phyloP scores from a whole-genome alignment of 2,797 vertebrate species.

The Psittacula echo region DNA sequence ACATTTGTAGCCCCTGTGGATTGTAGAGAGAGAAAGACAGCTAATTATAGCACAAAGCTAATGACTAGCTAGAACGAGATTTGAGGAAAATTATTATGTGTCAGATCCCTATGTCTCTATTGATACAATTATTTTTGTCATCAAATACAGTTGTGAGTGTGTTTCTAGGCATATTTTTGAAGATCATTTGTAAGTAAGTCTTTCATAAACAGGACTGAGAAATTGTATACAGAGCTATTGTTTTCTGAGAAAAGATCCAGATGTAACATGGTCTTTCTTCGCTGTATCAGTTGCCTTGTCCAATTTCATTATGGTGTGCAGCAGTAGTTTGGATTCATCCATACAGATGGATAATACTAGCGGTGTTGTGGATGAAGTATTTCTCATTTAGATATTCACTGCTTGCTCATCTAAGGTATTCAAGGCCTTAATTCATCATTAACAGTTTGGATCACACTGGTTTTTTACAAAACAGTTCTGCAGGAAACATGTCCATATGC shows the following conservation, averaged over 20 bases:
- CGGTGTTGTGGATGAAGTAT: neutral
- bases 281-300: neutral
- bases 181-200: neutral
- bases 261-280: neutral
- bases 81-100: neutral
- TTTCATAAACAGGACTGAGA: neutral
- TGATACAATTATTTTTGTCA: neutral
- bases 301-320: neutral
- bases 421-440: neutral
- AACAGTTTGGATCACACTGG: neutral
- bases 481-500: accelerated
- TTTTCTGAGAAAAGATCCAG: neutral
- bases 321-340: neutral
- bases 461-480: neutral
- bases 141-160: neutral
- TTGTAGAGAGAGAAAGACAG: neutral
- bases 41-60: conserved; percentile 21
- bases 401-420: neutral
- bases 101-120: neutral
- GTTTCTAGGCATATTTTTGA: neutral
- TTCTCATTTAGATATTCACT: neutral
- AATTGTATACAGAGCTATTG: neutral
- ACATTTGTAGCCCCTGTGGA: neutral
- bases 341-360: neutral
- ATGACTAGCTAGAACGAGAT: conserved; percentile 7